Base-by-base conservation (phyloP, 1,140 invertebrate genomes). In the Euura lappo region DNA sequence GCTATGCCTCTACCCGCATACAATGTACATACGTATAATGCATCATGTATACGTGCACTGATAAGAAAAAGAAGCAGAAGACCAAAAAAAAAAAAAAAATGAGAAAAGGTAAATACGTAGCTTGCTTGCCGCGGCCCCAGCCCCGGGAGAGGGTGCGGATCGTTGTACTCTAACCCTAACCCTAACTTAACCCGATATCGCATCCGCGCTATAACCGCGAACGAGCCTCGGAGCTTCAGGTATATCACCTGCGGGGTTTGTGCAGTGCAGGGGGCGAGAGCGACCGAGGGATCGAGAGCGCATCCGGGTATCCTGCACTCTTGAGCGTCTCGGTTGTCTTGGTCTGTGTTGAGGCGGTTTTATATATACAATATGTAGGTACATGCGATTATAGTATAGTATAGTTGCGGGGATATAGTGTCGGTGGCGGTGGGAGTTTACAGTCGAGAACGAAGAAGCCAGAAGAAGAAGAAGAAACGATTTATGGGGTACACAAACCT, bases 401-500 rank as follows among this genome's bases (percentile, higher is more conserved):
- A 51, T 51, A 51, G 6, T 7, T 51, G 47, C 11, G 2, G 6
- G 11, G 6, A 51, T 11, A 4, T 60, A 60, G 51, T 60, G 51
- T n/a, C 13, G 4, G 51, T 6, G 10, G 51, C 28, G 3, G 13
- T 60, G 51, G 10, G 13, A 11, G 13, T 60, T 8, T 60, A 60
- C 10, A 11, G 51, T n/a, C 51, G 51, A 6, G 8, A 60, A 8
- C 51, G 51, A 60, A 60, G 51, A 8, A 8, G 13, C 51, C 13
- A n/a, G 13, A 6, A 10, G 42, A 65, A 71, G 65, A 5, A 11
- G 43, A 71, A 71, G 65, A 65, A 64, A 44, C 10, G 78, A 84
- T 83, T 84, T 84, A 85, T 83, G 83, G 80, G 82, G 81, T 81
- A 84, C 82, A 80, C 82, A 8, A 28, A 28, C 28, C 28, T 28